Base-by-base conservation (phyloP, 2,888 invertebrate genomes). In the Noctuana brunneofusca region DNA sequence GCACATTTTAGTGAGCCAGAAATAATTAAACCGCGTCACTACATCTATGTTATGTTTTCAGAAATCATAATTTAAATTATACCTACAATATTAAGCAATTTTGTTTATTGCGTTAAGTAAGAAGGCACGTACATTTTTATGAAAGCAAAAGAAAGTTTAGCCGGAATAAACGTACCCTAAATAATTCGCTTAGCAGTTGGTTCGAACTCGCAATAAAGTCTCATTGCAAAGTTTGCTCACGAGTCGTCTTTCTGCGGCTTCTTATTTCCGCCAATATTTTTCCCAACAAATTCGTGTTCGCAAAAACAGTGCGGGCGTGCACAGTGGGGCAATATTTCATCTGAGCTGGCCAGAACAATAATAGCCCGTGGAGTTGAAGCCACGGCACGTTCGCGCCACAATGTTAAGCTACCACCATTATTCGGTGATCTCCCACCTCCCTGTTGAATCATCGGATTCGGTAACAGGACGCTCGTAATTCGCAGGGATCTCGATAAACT, bases 281-380 rank as follows among this genome's bases (percentile, higher is more conserved):
- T 83, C 83, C 80, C 81, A 80, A 81, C 84, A 81, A 86, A 83
- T 87, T 86, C 80, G 74, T 74, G 84, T 84, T 86, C 86, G 84
- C 87, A 82, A 86, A 75, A 89, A 88, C 87, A 84, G 84, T 78
- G 81, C 84, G 82, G 78, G 86, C 86, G 84, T 83, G 83, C 87
- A 84, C 86, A 87, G 84, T 89, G 85, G 87, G 83, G 89, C 87
- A 87, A 90, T 90, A 90, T 89, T 90, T 90, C 90, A 90, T 90
- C 86, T 80, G 88, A 83, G 87, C 87, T 87, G 87, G 87, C 86
- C 88, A 86, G 89, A 87, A 89, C 90, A 91, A 89, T 91, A 90
- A 91, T 91, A 91, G 90, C 89, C 78, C 74, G 77, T 78, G 78
- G 81, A 88, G 83, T 84, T 76, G 85, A 75, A 89, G 90, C 90